These are phyloP conservation scores for Iguana delicatissima DNA, from an alignment of 2,797 vertebrate genomes.

Conservation along the genomic window DNA sequence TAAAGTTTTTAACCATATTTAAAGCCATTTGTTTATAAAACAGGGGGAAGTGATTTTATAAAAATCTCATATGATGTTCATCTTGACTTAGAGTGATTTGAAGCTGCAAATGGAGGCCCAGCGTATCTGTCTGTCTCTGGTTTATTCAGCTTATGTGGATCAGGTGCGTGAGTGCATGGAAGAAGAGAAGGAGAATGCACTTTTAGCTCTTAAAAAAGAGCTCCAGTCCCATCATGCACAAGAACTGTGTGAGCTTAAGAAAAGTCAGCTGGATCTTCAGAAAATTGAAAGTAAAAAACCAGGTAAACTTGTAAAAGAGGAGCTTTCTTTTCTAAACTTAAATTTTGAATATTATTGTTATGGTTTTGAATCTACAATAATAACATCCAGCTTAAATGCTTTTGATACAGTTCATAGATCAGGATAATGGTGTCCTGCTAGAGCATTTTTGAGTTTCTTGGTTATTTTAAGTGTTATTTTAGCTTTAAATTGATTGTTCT, in stretches of 20 bases:
- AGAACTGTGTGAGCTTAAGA: constrained; percentile 78
- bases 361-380: background rate
- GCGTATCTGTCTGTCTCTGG: constrained; percentile 91
- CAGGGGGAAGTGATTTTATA: background rate
- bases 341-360: background rate
- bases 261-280: constrained; percentile 78
- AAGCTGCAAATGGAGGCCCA: constrained; percentile 93
- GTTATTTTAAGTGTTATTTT: background rate
- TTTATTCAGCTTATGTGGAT: constrained; percentile 92
- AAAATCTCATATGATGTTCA: constrained; percentile 20
- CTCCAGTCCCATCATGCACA: constrained; percentile 78
- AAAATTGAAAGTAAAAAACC: constrained; percentile 69
- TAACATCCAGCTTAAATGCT: background rate
- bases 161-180: constrained; percentile 84
- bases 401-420: background rate
- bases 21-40: constrained; percentile 4
- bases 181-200: constrained; percentile 83
- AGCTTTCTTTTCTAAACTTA: background rate
- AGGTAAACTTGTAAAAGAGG: constrained; percentile 76
- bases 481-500: background rate
- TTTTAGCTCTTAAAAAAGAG: constrained; percentile 82
- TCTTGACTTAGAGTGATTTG: constrained; percentile 83
- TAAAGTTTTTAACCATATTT: background rate
- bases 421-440: background rate
- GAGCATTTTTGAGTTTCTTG: background rate